These are phyloP conservation scores for Pseudomugil tenellus DNA, from an alignment of 2,797 vertebrate genomes.

Conservation along the genomic window DNA sequence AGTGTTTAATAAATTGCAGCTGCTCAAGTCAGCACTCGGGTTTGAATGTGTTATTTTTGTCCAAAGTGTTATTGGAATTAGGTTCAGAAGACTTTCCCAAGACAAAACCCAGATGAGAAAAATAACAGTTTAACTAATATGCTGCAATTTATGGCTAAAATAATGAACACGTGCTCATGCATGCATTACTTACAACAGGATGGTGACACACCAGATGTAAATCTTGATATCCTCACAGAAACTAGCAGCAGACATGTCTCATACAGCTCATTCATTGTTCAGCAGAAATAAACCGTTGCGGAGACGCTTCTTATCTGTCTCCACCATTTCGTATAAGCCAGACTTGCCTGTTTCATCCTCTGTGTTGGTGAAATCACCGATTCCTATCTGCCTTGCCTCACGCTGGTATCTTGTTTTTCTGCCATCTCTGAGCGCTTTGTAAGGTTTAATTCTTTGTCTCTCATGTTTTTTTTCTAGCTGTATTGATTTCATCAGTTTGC, in stretches of 20 bases:
- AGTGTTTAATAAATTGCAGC: conserved; percentile 44
- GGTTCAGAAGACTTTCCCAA: conserved; percentile 3
- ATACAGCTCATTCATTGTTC: conserved; percentile 19
- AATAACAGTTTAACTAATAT: too few species aligned
- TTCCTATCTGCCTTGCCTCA: conserved; percentile 50
- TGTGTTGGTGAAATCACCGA: conserved; percentile 42
- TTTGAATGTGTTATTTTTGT: conserved; percentile 47
- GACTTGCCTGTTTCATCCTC: conserved; percentile 38
- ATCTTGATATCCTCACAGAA: not conserved
- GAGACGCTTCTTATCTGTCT: conserved; percentile 59
- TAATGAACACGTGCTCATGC: not conserved
- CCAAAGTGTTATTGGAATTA: conserved; percentile 17
- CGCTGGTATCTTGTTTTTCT: conserved; percentile 31
- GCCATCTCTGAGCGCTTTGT: conserved; percentile 23
- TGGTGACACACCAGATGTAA: not conserved
- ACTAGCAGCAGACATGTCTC: conserved; percentile 18
- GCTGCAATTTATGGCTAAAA: not conserved
- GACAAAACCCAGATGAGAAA: not conserved
- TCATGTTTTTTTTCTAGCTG: conserved; percentile 6
- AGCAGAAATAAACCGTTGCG: conserved; percentile 19
- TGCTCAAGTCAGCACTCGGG: conserved; percentile 51
- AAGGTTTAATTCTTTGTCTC: conserved; percentile 25
- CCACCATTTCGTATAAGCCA: conserved; percentile 32
- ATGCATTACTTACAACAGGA: not conserved
- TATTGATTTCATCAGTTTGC: not conserved